phyloP scores from a whole-genome alignment of 2,888 invertebrate genomes.

The Congeria kusceri region DNA sequence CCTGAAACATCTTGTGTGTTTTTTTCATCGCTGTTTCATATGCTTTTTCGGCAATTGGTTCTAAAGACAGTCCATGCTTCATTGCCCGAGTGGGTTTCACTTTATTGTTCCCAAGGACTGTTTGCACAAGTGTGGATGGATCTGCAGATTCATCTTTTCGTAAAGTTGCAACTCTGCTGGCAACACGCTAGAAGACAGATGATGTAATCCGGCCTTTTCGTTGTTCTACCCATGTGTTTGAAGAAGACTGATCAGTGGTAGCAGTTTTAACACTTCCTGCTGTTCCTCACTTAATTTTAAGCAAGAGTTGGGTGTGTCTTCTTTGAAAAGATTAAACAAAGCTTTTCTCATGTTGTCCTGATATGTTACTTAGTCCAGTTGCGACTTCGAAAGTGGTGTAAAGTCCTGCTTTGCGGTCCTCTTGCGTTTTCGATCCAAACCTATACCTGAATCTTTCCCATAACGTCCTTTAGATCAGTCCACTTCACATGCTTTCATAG shows the following conservation, averaged over 20 bases:
- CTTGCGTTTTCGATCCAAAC: not conserved
- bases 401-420: slow-evolving; percentile 2
- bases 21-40: slow-evolving; percentile 27
- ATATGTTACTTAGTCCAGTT: not conserved
- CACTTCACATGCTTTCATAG: slow-evolving; percentile 12
- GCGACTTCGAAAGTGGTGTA: slow-evolving; percentile 3
- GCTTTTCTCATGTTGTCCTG: not conserved
- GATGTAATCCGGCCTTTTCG: slow-evolving; percentile 16
- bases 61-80: slow-evolving; percentile 54
- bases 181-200: slow-evolving; percentile 6
- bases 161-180: slow-evolving; percentile 10
- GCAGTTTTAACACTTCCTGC: not conserved
- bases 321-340: slow-evolving; percentile 5
- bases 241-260: slow-evolving; percentile 13
- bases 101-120: slow-evolving; percentile 24
- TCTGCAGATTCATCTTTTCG: not conserved
- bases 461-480: not conserved
- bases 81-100: slow-evolving; percentile 34
- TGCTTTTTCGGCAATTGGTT: slow-evolving; percentile 28
- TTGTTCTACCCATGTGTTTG: slow-evolving; percentile 5
- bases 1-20: slow-evolving; percentile 34
- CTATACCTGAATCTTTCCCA: no score
- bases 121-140: slow-evolving; percentile 3
- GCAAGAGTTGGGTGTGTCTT: slow-evolving; percentile 2
- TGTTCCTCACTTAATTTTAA: slow-evolving; percentile 7